Evolutionary conservation across 2,797 vertebrate genomes (phyloP), one percentile per base, ranked within the genome.

Genomic region (Ataeniobius toweri): DNA sequence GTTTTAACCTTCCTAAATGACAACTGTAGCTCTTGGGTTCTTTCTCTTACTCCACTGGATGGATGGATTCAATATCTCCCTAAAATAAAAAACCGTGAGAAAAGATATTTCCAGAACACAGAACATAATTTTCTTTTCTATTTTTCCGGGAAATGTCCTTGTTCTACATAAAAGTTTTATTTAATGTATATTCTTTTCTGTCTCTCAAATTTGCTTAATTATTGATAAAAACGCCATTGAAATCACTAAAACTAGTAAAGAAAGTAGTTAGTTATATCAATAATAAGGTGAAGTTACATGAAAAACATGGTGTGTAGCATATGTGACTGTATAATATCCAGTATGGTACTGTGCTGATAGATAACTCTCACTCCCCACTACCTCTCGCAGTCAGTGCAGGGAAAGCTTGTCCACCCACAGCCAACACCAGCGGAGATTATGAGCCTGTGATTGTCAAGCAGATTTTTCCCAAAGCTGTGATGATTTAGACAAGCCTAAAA

Each of bases 401-500:
- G 78, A 61, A 81, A 74, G 79, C 85, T 84, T 87, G 88, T 91
- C 89, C 89, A 79, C 90, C 91, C 87, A 89, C 91, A 70, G 76
- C 56, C 58, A 80, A 53, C 80, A 81, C 77, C 71, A 72, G 50
- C 75, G 31, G 63, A 81, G 76, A 77, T 80, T 78, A 70, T 65
- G 58, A 89, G 85, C 79, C 55, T 24, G 6, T 91, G 84, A 91
- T 87, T 89, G 91, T 83, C 86, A 88, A 70, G 28, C 59, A 26
- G 61, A 53, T 31, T 78, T 81, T 85, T 80, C 24, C 28, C 55
- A 70, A 48, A 70, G 22, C 75, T 85, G 74, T 76, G 58, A 68
- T 48, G 75, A 51, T 84, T 87, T 82, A 71, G 83, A 90, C 85
- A 84, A 85, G 75, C 80, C 77, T 31, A 31, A 31, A 31, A 61